A percentile compares a stretch with the other conserved stretches of the same genome.
Evolutionary conservation across 1,140 invertebrate genomes (phyloP).

Genomic region (Oscheius sp.): DNA sequence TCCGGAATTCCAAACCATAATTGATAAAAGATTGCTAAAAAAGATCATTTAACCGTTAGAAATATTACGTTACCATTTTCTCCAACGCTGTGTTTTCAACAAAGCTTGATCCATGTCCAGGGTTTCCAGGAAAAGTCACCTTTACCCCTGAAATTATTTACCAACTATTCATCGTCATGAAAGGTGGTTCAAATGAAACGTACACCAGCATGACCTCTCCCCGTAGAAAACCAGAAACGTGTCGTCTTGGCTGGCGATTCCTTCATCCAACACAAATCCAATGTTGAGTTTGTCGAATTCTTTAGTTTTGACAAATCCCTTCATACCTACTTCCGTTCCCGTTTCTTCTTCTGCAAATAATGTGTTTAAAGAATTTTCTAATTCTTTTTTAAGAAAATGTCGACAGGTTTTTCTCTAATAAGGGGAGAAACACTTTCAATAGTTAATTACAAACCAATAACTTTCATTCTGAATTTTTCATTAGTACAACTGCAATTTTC

Average conservation of each 20-base stretch:
- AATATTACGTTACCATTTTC: conserved; percentile 69
- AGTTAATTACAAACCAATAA: too few relatives aligned
- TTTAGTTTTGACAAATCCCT: conserved; percentile 73
- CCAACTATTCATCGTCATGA: not conserved
- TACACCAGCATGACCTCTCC: conserved; percentile 72
- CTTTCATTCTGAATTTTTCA: too few relatives aligned
- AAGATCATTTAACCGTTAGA: not conserved
- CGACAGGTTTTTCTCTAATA: too few relatives aligned
- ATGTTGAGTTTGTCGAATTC: conserved; percentile 80
- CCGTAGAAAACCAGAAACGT: conserved; percentile 75
- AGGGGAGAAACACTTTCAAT: too few relatives aligned
- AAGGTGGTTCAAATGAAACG: too few relatives aligned
- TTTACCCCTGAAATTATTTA: conserved; percentile 55
- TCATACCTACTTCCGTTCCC: conserved; percentile 80
- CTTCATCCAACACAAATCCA: conserved; percentile 86
- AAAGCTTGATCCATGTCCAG: conserved; percentile 83
- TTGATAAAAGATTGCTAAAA: conserved; percentile 70
- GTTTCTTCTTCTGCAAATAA: conserved; percentile 93
- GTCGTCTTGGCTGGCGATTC: conserved; percentile 61
- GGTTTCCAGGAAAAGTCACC: conserved; percentile 73
- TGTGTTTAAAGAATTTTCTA: too few relatives aligned
- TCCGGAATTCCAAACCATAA: conserved; percentile 73
- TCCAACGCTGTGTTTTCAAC: conserved; percentile 78
- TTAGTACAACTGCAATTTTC: too few relatives aligned
- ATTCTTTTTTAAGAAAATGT: too few relatives aligned